A percentile compares a stretch with the other conserved stretches of the same genome.
Conservation (phyloP, 2,113 vertebrate species). For the Neodon shergylaensis region DNA sequence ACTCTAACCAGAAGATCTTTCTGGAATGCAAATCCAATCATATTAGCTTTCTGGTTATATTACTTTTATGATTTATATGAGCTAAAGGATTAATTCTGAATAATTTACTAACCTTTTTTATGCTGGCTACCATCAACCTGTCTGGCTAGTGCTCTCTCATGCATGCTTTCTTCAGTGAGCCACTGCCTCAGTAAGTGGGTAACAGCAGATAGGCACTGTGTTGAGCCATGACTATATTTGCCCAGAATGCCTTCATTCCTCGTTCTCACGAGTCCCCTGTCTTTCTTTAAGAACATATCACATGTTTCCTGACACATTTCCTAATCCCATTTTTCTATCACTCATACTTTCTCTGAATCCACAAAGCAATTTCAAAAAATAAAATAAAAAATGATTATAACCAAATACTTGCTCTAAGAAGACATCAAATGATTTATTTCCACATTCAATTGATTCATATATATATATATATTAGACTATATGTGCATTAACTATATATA, state of each 20-base stretch:
- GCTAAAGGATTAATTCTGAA: neutral
- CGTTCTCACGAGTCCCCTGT: neutral
- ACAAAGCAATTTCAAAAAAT: neutral
- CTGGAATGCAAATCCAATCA: slow-evolving; percentile 21
- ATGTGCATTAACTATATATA: neutral
- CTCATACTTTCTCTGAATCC: neutral
- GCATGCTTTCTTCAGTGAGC: neutral
- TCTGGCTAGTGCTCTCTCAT: neutral
- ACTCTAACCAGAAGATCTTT: neutral
- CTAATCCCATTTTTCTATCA: neutral
- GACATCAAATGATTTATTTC: neutral
- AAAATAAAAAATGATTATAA: neutral
- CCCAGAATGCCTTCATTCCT: neutral
- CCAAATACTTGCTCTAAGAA: neutral
- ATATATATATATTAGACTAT: no score
- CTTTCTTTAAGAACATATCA: neutral
- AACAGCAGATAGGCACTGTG: neutral
- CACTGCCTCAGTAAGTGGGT: neutral
- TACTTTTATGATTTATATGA: neutral
- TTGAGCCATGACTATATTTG: neutral
- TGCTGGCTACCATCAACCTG: neutral
- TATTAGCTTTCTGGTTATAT: neutral
- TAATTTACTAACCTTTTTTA: neutral
- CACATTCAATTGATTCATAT: neutral
- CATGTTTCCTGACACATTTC: neutral